Evolutionary conservation across 2,113 vertebrate species (phyloP), one percentile per base, ranked within the genome.

Genomic region (Poicephalus meyeri): DNA sequence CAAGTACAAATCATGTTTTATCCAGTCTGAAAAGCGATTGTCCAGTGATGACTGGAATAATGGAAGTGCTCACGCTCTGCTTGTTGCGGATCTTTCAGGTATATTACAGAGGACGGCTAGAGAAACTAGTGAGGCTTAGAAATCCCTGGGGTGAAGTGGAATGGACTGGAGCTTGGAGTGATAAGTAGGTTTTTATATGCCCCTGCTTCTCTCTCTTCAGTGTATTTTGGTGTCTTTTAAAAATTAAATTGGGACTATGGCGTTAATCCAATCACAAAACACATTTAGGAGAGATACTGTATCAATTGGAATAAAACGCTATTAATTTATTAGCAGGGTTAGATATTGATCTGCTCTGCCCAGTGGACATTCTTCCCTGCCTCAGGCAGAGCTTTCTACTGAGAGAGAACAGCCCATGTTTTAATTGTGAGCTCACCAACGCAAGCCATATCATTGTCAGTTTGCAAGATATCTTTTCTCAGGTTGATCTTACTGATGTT

Each of bases 81-180:
- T 92, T 94, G 83, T 89, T 85, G 47, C 93, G 88, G 28, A 63
- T 89, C 77, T 88, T 94, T 66, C 82, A 99, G 98, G 98, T 99
- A 2, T 92, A 93, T 77, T 96, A 98, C 88, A 60, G 2, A 26
- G 97, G 98, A 55, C 60, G 16, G 13, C 86, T 33, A 4, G 98
- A 98, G 96, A 97, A 97, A 93, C 95, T 98, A 87, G 94, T 98
- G 91, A 95, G 98, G 85, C 96, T 98, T 56, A 96, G 98, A 96
- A 99, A 99, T 91, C 99, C 99, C 3, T 99, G 99, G 99, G 99
- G 99, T 49, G 60, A 98, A 93, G 98, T 98, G 97, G 98, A 99
- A 94, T 99, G 99, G 98, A 98, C 95, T 1, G 99, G 99, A 89
- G 96, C 99, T 64, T 99, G 99, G 99, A 99, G 98, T 73, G 99